Base-by-base conservation (phyloP, 2,113 vertebrate genomes). In the Thunnus maccoyii region DNA sequence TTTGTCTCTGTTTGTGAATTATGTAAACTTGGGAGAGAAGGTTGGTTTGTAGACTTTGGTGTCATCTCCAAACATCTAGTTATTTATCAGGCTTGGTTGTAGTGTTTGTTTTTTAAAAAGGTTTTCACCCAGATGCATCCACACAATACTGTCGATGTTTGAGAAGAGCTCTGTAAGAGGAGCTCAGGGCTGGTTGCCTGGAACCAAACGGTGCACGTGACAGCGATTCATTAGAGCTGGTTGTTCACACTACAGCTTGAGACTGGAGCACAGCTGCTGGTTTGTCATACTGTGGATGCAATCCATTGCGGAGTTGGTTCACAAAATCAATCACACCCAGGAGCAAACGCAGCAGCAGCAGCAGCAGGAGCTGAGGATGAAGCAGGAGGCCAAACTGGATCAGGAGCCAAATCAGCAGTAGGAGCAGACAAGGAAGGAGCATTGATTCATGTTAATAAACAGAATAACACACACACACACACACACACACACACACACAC, bases 161-260 rank as follows among this genome's bases (percentile, higher is more conserved):
- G 65, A 58, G 76, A 61, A 55, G 41, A 84, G 68, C 51, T 65
- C 72, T 70, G 62, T 69, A 54, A 27, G 55, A 57, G 66, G 50
- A 82, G 74, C 74, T 72, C 3, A 68, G 86, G 78, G 66, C 82
- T 61, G 67, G 73, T 82, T 84, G 78, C 75, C 80, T 87, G 88
- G 75, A 90, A 77, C 64, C 78, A 71, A 84, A 46, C 46, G 2
- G 55, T 3, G 74, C 61, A 84, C 4, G 52, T 85, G 82, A 80
- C 89, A 83, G 73, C 56, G 4, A 83, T 85, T 86, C 78, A 80
- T 86, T 85, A 85, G 73, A 78, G 61, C 44, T 54, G 79, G 68
- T 75, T 74, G 82, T 86, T 91, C 77, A 84, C 85, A 82, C 73
- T 83, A 56, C 79, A 90, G 84, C 84, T 83, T 80, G 80, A 84